Evolutionary conservation across 2,888 invertebrate species (phyloP), one percentile per base, ranked within the genome.

Genomic region (Bombylius discolor): DNA sequence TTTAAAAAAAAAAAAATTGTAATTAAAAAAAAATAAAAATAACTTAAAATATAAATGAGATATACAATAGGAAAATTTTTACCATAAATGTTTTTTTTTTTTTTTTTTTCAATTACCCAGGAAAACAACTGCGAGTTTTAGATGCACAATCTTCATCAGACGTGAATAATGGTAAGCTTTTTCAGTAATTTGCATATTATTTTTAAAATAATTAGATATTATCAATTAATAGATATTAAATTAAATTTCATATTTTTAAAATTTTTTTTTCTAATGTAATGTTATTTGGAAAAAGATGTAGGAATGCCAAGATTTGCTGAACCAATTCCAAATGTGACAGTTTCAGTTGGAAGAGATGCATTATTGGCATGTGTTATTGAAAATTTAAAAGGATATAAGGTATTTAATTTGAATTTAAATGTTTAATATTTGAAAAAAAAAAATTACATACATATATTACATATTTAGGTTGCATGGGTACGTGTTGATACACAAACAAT

Each of bases 401-500:
- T 89, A 78, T 11, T 7, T 7, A 36, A 8, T 36, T 7, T 36
- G 34, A 36, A 7, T 7, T 1, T 7, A 7, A 36, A 36, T 36
- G 5, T 7, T 36, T 4, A 36, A 7, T 7, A 36, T 36, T 36
- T 36, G 8, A 5, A 36, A 36, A 36, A 36, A 36, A 36, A 36
- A 36, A 36, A 36, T 3, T 3, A 8, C 34, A 36, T 36, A 36
- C 5, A 36, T 36, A 36, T 8, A 4, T n/a, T 36, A 36, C 34
- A 36, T 36, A 36, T 36, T 53, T 57, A 92, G 91, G 89, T 93
- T 64, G 93, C 92, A 61, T 93, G 93, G 93, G 92, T 93, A 13
- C 82, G 90, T 46, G 90, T 93, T 49, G 92, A 93, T 69, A 92
- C 92, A 0, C 92, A 93, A 74, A 93, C 93, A 4, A 91, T 93